Base-by-base conservation (phyloP, 2,888 invertebrate species). In the Venusia cambrica region DNA sequence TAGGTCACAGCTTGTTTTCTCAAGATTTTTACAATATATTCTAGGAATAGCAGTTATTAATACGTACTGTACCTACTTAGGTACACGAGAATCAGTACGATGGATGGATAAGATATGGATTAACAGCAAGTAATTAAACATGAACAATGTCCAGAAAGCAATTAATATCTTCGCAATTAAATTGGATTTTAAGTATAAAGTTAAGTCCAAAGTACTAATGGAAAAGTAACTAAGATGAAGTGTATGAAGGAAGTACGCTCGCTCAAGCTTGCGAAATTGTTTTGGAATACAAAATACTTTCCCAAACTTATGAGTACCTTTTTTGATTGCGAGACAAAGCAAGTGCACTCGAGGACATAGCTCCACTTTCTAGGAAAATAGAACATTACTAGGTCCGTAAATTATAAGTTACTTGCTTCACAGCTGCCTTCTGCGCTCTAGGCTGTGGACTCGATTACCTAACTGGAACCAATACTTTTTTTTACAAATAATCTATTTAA, bases 171-270 rank as follows among this genome's bases (percentile, higher is more conserved):
- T 63, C 67, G 38, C 64, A 61, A 73, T 73, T 71, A 73, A 73
- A 69, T 63, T 54, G 51, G 71, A 66, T 68, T 73, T 73, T 65
- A 73, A 74, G 76, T 72, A 58, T 49, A 47, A 76, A 78, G 75
- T 76, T 73, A 53, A 50, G 48, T 48, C 56, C 49, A 53, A 62
- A 62, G 73, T 65, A 54, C 61, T 73, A 73, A 76, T 76, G 74
- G 74, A 65, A 73, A 77, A 77, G 76, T 76, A 57, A 62, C 63
- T 57, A 59, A 42, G 40, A 52, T 56, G 52, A 55, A 67, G 61
- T 59, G 55, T 60, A 55, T 57, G 54, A 61, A 62, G 54, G 55
- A 63, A 73, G 62, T 58, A 58, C 58, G 51, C 53, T 57, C 51
- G 54, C 57, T 57, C 50, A 57, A 70, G 57, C 68, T 64, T 51